A percentile compares a stretch with the other conserved stretches of the same genome.
Evolutionary conservation across 2,888 invertebrate genomes (phyloP).

Genomic region (Volucella bombylans): DNA sequence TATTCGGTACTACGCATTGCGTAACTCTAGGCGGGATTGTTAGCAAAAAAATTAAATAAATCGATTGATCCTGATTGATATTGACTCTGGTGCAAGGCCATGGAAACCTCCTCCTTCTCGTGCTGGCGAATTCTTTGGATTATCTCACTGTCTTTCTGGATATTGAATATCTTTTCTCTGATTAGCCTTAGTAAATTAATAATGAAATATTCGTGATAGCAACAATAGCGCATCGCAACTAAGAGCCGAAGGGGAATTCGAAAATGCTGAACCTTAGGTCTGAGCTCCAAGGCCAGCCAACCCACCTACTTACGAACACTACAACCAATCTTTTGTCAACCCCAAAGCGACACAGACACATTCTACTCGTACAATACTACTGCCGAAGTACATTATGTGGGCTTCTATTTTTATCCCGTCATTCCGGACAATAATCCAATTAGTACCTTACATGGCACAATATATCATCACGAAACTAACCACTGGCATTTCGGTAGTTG

Average conservation of each 20-base stretch:
- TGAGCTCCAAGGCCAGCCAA: constrained; percentile 15
- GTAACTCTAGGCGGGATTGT: not conserved
- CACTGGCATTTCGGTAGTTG: constrained; percentile 15
- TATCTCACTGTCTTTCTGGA: not conserved
- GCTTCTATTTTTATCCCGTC: constrained; percentile 30
- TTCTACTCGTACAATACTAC: not conserved
- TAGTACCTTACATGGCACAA: constrained; percentile 46
- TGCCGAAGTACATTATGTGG: constrained; percentile 9
- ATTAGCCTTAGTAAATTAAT: constrained; percentile 25
- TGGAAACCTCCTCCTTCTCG: not conserved
- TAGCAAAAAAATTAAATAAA: not conserved
- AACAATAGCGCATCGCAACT: not conserved
- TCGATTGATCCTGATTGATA: constrained; percentile 6
- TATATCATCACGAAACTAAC: constrained; percentile 52
- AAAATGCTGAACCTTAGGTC: constrained; percentile 28
- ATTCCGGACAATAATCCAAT: constrained; percentile 55
- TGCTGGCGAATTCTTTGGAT: constrained; percentile 1
- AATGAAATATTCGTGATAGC: constrained; percentile 24
- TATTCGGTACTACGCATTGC: constrained; percentile 16
- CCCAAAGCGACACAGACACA: not conserved
- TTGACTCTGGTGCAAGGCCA: constrained; percentile 7
- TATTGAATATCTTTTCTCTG: constrained; percentile 22
- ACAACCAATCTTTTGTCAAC: not conserved
- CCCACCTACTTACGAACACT: not conserved
- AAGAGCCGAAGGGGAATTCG: not conserved